phyloP scores from a whole-genome alignment of 1,140 invertebrate species.

The Plectus sambesii region DNA sequence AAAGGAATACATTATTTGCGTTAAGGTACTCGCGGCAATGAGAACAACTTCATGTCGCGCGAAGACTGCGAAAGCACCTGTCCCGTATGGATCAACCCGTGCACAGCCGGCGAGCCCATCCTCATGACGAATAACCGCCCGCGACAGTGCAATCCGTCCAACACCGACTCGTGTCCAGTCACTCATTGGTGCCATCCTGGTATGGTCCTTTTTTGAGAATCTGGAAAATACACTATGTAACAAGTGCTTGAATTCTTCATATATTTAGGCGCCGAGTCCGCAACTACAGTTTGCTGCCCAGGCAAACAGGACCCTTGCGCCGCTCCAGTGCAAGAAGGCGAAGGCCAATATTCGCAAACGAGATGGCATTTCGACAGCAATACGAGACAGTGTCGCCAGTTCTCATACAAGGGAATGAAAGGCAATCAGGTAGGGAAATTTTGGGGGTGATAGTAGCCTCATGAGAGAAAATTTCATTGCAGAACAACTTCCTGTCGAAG shows the following conservation, averaged over 20 bases:
- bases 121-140: conserved; percentile 23
- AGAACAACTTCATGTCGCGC: conserved; percentile 31
- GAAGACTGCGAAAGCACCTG: conserved; percentile 33
- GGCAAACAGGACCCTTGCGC: conserved; percentile 32
- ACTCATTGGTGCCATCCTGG: conserved; percentile 41
- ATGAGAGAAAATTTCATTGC: conserved; percentile 13
- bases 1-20: background rate
- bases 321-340: conserved; percentile 20
- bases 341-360: conserved; percentile 15
- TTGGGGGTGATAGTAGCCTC: conserved; percentile 1
- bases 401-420: conserved; percentile 52
- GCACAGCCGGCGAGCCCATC: conserved; percentile 30
- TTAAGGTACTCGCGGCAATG: conserved; percentile 28
- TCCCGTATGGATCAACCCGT: conserved; percentile 28
- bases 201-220: background rate
- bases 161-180: conserved; percentile 19
- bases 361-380: conserved; percentile 34
- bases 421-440: conserved; percentile 27
- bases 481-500: conserved; percentile 31
- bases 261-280: conserved; percentile 19
- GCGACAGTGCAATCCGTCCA: conserved; percentile 22
- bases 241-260: conserved; percentile 15
- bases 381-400: conserved; percentile 29
- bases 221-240: background rate
- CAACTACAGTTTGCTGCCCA: conserved; percentile 37